Percentiles rank a stretch among this genome's conserved stretches.
These are phyloP conservation scores for Pogonomyrmex californicus DNA, from an alignment of 1,140 invertebrate species.

Conservation along the genomic window DNA sequence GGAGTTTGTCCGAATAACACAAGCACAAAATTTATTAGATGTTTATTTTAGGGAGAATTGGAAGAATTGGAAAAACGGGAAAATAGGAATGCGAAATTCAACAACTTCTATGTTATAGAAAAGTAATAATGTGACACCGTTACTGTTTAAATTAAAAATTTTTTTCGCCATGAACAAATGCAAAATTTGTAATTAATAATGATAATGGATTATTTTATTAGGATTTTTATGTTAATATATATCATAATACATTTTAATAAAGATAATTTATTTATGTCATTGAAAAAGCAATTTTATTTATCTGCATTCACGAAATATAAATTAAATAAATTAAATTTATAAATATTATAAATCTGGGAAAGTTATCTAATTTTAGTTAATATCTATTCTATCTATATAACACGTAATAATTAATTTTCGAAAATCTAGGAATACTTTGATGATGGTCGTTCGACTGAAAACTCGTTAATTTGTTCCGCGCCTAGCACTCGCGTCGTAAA, in stretches of 20 bases:
- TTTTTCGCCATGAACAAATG: not conserved
- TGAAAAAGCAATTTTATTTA: not conserved
- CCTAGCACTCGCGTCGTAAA: conserved; percentile 60
- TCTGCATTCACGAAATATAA: too few species aligned
- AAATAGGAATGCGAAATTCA: not conserved
- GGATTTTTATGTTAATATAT: conserved; percentile 6
- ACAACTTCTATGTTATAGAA: not conserved
- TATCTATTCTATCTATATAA: not conserved
- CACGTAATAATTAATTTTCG: conserved; percentile 15
- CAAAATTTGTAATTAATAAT: not conserved
- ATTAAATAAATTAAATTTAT: not conserved
- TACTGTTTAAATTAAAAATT: not conserved
- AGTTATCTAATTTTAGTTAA: conserved; percentile 3
- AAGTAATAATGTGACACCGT: not conserved
- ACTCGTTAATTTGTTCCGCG: conserved; percentile 68
- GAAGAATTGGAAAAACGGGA: conserved; percentile 7
- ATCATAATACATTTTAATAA: not conserved
- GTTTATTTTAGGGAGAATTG: not conserved
- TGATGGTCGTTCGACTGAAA: conserved; percentile 46
- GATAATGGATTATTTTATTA: not conserved
- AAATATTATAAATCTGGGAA: not conserved
- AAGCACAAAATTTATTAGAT: not conserved
- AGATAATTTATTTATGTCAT: not conserved
- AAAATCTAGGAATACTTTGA: conserved; percentile 12
- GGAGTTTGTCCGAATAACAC: not conserved